Evolutionary conservation across 2,888 invertebrate genomes (phyloP).

Genomic region (Ommatoiulus sabulosus): DNA sequence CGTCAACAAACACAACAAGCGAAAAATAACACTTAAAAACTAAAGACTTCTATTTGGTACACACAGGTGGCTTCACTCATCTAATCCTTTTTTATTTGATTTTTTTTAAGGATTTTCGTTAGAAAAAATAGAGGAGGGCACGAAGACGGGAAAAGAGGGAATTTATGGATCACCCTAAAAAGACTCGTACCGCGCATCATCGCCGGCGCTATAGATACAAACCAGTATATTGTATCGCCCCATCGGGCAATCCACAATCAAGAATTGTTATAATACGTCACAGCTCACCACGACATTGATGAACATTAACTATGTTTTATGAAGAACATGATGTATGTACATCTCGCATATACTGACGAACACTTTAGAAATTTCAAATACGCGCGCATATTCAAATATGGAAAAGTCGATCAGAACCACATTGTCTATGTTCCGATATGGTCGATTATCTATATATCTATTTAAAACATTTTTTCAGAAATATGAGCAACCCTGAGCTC

Average conservation of each 20-base stretch:
- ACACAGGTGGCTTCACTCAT: conserved; percentile 42
- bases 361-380: too few relatives aligned
- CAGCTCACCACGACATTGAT: background rate
- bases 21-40: background rate
- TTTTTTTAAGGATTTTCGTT: background rate
- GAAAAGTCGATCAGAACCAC: too few relatives aligned
- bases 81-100: background rate
- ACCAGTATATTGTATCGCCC: too few relatives aligned
- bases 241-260: background rate
- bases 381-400: too few relatives aligned
- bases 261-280: background rate
- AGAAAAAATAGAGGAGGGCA: background rate
- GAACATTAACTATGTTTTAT: too few relatives aligned
- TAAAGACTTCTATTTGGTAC: conserved; percentile 26
- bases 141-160: background rate
- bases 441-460: too few relatives aligned
- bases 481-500: too few relatives aligned
- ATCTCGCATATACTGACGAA: too few relatives aligned
- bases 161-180: background rate
- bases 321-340: too few relatives aligned
- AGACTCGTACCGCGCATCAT: background rate
- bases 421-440: too few relatives aligned
- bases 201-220: too few relatives aligned
- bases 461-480: too few relatives aligned
- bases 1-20: background rate